Conservation (phyloP, 2,113 vertebrate species). For the Apeltes quadracus region DNA sequence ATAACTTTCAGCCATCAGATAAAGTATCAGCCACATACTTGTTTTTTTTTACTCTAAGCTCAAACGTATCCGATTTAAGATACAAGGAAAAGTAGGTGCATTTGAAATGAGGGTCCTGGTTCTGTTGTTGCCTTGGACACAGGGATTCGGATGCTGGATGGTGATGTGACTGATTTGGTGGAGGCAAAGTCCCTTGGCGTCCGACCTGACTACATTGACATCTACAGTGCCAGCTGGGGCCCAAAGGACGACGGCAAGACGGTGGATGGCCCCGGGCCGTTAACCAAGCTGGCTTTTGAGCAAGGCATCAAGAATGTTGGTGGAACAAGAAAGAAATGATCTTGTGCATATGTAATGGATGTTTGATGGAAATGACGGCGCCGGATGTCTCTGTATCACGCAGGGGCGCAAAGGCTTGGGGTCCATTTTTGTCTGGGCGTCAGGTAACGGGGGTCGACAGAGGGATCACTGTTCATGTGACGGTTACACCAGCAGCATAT, state of each 20-base stretch:
- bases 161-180: slow-evolving; percentile 93
- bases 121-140: slow-evolving; percentile 41
- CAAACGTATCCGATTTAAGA: not conserved
- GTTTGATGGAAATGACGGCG: not conserved
- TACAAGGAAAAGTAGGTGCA: not conserved
- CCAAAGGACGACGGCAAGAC: slow-evolving; percentile 96
- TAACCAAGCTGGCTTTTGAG: slow-evolving; percentile 91
- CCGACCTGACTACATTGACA: slow-evolving; percentile 92
- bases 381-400: not conserved
- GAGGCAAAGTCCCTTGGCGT: slow-evolving; percentile 93
- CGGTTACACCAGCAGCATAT: slow-evolving; percentile 95
- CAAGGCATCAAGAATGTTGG: slow-evolving; percentile 91
- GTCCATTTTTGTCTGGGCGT: slow-evolving; percentile 93
- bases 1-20: not conserved
- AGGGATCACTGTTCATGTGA: slow-evolving; percentile 93
- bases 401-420: slow-evolving; percentile 92
- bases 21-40: not conserved
- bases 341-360: not conserved
- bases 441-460: slow-evolving; percentile 89
- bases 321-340: not conserved
- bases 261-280: slow-evolving; percentile 90
- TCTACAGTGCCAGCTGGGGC: slow-evolving; percentile 97
- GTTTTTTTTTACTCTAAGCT: not conserved
- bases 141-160: slow-evolving; percentile 97
- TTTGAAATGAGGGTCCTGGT: not conserved